These are phyloP conservation scores for Drosophila mimica DNA, from an alignment of 2,888 invertebrate genomes.

Conservation along the genomic window DNA sequence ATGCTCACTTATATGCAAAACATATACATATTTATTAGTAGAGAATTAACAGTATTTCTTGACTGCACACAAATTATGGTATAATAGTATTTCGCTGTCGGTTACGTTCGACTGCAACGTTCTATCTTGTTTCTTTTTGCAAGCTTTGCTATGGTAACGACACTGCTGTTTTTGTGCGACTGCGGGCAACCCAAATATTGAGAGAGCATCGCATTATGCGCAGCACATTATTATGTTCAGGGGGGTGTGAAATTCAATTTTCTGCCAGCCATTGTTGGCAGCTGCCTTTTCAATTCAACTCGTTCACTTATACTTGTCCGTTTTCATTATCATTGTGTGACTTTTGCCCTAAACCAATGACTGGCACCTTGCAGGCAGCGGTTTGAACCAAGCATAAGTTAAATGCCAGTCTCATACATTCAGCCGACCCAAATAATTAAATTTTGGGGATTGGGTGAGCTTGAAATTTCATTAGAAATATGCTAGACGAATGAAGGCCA, in stretches of 20 bases:
- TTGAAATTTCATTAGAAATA: constrained; percentile 64
- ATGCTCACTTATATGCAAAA: too few species aligned
- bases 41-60: too few species aligned
- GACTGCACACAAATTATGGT: too few species aligned
- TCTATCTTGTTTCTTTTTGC: not conserved
- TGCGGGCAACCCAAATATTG: constrained; percentile 6
- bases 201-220: constrained; percentile 34
- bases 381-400: constrained; percentile 37
- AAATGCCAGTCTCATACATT: constrained; percentile 44
- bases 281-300: constrained; percentile 28
- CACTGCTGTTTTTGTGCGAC: not conserved
- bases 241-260: constrained; percentile 72
- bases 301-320: constrained; percentile 46
- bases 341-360: constrained; percentile 39
- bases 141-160: not conserved
- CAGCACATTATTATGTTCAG: constrained; percentile 45
- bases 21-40: too few species aligned
- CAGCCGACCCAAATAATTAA: constrained; percentile 63
- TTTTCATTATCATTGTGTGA: constrained; percentile 59
- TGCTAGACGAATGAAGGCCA: constrained; percentile 36
- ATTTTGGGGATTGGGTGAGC: constrained; percentile 46
- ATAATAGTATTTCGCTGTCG: too few species aligned
- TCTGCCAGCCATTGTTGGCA: constrained; percentile 57
- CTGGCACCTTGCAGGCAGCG: constrained; percentile 57
- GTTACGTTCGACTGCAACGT: too few species aligned